Conservation (phyloP, 2,113 vertebrate genomes). For the Microcebus ravelobensis region DNA sequence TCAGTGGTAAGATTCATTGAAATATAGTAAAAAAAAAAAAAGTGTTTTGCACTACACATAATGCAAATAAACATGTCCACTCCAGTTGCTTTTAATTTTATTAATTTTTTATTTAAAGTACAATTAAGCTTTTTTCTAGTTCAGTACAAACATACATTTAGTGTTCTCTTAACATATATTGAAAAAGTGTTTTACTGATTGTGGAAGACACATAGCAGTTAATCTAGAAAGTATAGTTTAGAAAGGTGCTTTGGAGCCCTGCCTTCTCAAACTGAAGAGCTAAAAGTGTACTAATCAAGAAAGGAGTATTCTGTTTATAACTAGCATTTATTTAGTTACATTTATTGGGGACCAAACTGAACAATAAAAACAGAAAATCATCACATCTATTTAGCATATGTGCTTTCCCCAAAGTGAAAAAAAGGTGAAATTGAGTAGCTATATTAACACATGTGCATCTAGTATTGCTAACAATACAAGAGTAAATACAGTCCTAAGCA, state of each 20-base stretch:
- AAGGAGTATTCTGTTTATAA: not conserved
- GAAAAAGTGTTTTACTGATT: not conserved
- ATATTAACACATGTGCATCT: not conserved
- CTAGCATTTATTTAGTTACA: slow-evolving; percentile 28
- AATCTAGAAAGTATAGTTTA: not conserved
- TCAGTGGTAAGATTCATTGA: not conserved
- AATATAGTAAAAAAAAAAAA: slow-evolving; percentile 13
- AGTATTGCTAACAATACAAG: not conserved
- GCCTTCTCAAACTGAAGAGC: not conserved
- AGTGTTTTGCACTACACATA: not conserved
- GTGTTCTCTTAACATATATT: not conserved
- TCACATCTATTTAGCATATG: slow-evolving; percentile 43
- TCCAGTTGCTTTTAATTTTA: not conserved
- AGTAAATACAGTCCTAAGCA: not conserved
- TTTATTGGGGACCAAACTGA: not conserved
- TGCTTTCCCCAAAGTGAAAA: slow-evolving; percentile 40
- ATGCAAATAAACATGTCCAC: not conserved
- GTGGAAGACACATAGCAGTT: not conserved
- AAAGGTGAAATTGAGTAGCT: not conserved
- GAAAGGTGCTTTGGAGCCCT: accelerated
- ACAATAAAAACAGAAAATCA: slow-evolving; percentile 49
- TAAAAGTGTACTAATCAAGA: not conserved
- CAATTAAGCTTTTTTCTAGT: not conserved
- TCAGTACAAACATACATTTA: not conserved
- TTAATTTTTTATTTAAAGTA: not conserved